Base-by-base conservation (phyloP, 2,888 invertebrate genomes). In the Pristionchus exspectatus region DNA sequence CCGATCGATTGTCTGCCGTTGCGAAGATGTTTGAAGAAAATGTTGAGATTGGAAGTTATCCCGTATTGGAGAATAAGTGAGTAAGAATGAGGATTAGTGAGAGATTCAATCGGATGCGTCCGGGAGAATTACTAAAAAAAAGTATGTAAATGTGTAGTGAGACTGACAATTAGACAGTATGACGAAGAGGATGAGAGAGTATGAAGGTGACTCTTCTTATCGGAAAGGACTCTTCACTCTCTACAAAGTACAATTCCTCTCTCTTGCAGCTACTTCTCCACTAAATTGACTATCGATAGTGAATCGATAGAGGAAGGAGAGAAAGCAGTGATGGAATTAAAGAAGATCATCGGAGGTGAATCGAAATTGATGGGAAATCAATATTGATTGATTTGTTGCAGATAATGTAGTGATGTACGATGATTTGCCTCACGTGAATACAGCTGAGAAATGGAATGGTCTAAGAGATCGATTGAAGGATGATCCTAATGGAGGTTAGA, bases 31-130 rank as follows among this genome's bases (percentile, higher is more conserved):
- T 95, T 94, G 95, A 95, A 84, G 94, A 95, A 9, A 92, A 93
- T 3, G 96, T 96, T 38, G 95, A 95, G 38, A 96, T 96, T 92
- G 96, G 96, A n/a, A 96, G 96, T 44, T 96, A 96, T 94, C 96
- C 96, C 27, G 95, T 95, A 44, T 93, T 96, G 89, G 95, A 95
- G 69, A 50, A 69, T 24, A 84, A 88, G 33, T 56, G 30, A 38
- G 18, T 33, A 2, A 84, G 16, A 10, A 21, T 7, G 30, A 24
- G 77, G 38, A 14, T 18, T 24, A 18, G 74, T 9, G 30, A 30
- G 74, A 30, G 27, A 12, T 10, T 18, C 0, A 33, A 0, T 27
- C 50, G 4, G 54, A 54, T 12, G 1, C 9, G 14, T 12, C 12
- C 10, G 54, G 18, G n/a, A 21, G 16, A 84, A 50, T 9, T 2